Base-by-base conservation (phyloP, 2,797 vertebrate species). In the Selene dorsalis region DNA sequence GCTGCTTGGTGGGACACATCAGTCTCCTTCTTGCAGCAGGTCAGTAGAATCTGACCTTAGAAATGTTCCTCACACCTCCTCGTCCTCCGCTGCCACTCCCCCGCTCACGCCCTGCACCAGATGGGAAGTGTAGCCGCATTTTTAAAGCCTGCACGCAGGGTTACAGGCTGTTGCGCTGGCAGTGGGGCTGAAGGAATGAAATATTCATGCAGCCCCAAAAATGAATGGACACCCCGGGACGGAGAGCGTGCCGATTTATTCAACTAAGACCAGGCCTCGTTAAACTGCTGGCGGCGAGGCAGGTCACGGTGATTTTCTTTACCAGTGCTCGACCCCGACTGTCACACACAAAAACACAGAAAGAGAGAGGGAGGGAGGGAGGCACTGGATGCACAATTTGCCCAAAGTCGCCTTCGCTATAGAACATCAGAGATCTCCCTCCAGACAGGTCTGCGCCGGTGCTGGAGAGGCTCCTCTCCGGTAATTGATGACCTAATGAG, bases 211-310 rank as follows among this genome's bases (percentile, higher is more conserved):
- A 56, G 68, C 48, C 73, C 76, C 48, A 87, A 90, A 88, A 87
- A 81, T 88, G 94, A 96, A 95, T 94, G 93, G 94, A 93, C 93
- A 88, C 92, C 95, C 94, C 87, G 79, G 92, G 90, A 92, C 30
- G 92, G 84, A 94, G 94, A 95, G 94, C 85, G 95, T 96, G 94
- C 94, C 94, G 91, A 94, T 94, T 94, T 94, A 95, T 95, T 94
- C 89, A 93, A 88, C 88, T 92, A 88, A 85, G 83, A 90, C 81
- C 91, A 93, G 91, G 91, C 89, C 93, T 95, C 94, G 95, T 95
- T 95, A 94, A 86, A 94, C 94, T 93, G 91, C 91, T 95, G 94
- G 93, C 94, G 88, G 93, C 52, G 78, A 85, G 89, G 92, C 90
- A 91, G 93, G 94, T 93, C 94, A 95, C 91, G 91, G 90, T 93